Conservation (phyloP, 2,888 invertebrate species). For the Cyclophora punctaria region DNA sequence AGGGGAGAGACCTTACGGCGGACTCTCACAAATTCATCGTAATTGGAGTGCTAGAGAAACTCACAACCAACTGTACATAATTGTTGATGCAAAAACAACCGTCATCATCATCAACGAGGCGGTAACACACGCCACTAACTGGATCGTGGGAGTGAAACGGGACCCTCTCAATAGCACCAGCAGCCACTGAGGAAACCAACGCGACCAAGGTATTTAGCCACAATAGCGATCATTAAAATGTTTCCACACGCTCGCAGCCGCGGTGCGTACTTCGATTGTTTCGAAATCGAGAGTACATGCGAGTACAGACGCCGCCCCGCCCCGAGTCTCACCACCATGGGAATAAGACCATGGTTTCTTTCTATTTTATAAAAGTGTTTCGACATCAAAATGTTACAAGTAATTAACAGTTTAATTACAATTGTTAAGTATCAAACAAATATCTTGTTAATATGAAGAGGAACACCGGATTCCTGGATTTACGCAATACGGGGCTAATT, state of each 20-base stretch:
- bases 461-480: constrained; percentile 22
- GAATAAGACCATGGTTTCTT: constrained; percentile 16
- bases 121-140: constrained; percentile 60
- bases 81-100: constrained; percentile 68
- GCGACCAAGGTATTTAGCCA: constrained; percentile 49
- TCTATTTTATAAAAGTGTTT: constrained; percentile 4
- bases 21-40: constrained; percentile 61
- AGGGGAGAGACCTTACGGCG: constrained; percentile 47
- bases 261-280: constrained; percentile 57
- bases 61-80: constrained; percentile 65
- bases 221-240: constrained; percentile 60
- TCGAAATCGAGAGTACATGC: constrained; percentile 65
- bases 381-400: constrained; percentile 10
- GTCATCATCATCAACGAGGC: constrained; percentile 60
- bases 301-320: constrained; percentile 18
- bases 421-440: background rate
- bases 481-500: constrained; percentile 25
- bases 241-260: constrained; percentile 52
- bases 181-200: constrained; percentile 55
- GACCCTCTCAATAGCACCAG: constrained; percentile 54
- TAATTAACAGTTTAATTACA: background rate
- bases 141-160: constrained; percentile 72
- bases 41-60: constrained; percentile 66
- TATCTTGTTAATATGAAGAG: background rate
- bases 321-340: constrained; percentile 26